phyloP scores from a whole-genome alignment of 2,797 vertebrate genomes.

The Platyrinchus mystaceus region DNA sequence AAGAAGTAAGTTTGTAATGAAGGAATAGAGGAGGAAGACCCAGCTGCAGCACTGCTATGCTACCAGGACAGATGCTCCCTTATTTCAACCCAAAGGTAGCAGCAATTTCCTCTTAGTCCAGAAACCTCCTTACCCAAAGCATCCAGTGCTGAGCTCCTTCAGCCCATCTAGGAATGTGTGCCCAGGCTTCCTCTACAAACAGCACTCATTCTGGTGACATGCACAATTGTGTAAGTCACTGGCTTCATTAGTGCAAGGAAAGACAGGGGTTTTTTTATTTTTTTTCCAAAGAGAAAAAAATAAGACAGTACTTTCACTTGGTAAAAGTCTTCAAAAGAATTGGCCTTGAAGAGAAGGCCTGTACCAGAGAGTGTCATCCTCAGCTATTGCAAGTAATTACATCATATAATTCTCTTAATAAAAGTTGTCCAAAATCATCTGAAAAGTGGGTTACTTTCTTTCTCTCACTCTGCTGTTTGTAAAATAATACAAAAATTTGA shows the following conservation, averaged over 20 bases:
- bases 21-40: neutral
- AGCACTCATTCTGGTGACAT: neutral
- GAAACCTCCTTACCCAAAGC: neutral
- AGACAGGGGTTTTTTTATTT: neutral
- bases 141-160: neutral
- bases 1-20: neutral
- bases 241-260: neutral
- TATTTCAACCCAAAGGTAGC: neutral
- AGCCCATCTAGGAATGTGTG: neutral
- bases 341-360: neutral
- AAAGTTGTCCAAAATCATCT: neutral
- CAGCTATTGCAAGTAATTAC: neutral
- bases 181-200: neutral
- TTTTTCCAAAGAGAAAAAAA: neutral
- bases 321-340: neutral
- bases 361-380: neutral
- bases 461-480: neutral
- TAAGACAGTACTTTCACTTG: neutral
- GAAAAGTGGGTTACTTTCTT: neutral
- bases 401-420: neutral
- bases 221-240: accelerated
- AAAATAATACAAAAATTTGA: neutral
- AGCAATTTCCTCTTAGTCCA: neutral
- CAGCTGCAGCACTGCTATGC: neutral
- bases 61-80: neutral